Evolutionary conservation across 2,888 invertebrate genomes (phyloP), one percentile per base, ranked within the genome.

Genomic region (Coleophora flavipennella): DNA sequence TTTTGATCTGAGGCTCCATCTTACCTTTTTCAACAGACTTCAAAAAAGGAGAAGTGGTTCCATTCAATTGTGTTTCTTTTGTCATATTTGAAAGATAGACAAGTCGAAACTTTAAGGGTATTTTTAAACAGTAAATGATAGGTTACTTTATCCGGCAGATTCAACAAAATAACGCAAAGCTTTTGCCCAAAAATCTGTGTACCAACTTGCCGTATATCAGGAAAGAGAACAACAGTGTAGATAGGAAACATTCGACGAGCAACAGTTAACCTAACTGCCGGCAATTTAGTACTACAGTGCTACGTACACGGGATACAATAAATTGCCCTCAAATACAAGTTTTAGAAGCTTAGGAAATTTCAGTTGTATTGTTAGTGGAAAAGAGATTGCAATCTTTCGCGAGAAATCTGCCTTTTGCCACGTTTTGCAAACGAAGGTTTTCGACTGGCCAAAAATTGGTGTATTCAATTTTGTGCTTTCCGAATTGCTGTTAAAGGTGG

Each of bases 251-350:
- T 63, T 67, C 67, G 49, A 41, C 61, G 62, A 68, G 67, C 71
- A 68, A 71, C 75, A 71, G 72, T 76, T 74, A 78, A 71, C 67
- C 68, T 76, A 79, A 80, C 74, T 68, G 74, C 68, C 60, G 62
- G 74, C 70, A 73, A 77, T 79, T 77, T 68, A 63, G 67, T 60
- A 67, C 56, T 59, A 57, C 20, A 20, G 20, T 6, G 6, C 20
- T 20, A 20, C 20, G 20, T 20, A 20, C 68, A 70, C 70, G 63
- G 62, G 71, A 73, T 71, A 71, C 66, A 69, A 73, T 71, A 74
- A 69, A 73, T 74, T 64, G 64, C 56, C 51, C 51, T 51, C 51
- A 46, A 55, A 56, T 52, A 56, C 53, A 44, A 42, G 46, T 36
- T 38, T 31, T 27, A 26, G 8, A 37, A n/a, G n/a, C 8, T 44